Evolutionary conservation across 1,140 invertebrate genomes (phyloP).

Genomic region (Theocolax elegans): DNA sequence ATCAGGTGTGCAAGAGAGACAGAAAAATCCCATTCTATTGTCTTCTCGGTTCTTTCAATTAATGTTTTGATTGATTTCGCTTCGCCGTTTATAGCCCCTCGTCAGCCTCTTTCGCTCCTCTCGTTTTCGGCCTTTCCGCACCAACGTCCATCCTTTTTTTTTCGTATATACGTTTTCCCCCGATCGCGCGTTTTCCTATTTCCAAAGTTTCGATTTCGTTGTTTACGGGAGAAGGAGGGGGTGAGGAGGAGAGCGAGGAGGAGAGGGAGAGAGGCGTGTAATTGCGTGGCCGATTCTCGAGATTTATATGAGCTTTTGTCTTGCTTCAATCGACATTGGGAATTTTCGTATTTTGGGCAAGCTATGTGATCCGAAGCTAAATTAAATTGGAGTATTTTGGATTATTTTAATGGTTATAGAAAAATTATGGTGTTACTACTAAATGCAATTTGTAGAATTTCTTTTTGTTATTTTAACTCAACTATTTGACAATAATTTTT

Average conservation of each 20-base stretch:
- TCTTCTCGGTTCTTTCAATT: slow-evolving; percentile 68
- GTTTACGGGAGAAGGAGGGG: slow-evolving; percentile 20
- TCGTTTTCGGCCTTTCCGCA: slow-evolving; percentile 5
- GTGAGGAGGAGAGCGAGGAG: not conserved
- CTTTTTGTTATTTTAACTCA: too few species aligned
- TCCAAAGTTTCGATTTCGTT: slow-evolving; percentile 42
- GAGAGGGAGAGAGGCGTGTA: slow-evolving; percentile 2
- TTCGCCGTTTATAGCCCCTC: slow-evolving; percentile 48
- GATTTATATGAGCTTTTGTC: slow-evolving; percentile 2
- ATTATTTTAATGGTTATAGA: too few species aligned
- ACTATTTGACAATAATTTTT: too few species aligned
- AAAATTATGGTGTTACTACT: too few species aligned
- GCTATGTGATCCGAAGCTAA: too few species aligned
- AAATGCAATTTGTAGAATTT: too few species aligned
- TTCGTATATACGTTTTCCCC: not conserved
- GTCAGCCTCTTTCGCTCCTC: slow-evolving; percentile 44
- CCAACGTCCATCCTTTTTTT: not conserved
- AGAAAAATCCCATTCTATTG: slow-evolving; percentile 54
- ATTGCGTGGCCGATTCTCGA: slow-evolving; percentile 12
- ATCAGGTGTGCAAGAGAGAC: slow-evolving; percentile 45
- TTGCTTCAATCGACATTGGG: too few species aligned
- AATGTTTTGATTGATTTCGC: slow-evolving; percentile 69
- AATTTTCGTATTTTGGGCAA: too few species aligned
- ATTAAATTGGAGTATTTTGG: too few species aligned
- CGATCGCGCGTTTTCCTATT: not conserved